A percentile compares a stretch with the other conserved stretches of the same genome.
phyloP scores from a whole-genome alignment of 2,888 invertebrate species.

The Saturnia japonica region DNA sequence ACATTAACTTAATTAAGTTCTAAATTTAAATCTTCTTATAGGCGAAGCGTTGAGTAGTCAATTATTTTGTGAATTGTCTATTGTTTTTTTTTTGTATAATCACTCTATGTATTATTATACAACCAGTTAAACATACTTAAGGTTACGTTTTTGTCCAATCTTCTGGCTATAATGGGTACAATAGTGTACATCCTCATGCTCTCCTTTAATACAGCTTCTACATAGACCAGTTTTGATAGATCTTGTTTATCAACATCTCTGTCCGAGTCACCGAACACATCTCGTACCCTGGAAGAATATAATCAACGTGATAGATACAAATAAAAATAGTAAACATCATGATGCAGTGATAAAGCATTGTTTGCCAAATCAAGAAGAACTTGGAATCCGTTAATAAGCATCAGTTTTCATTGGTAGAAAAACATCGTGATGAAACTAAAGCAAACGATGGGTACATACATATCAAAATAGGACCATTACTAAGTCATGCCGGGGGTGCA shows the following conservation, averaged over 20 bases:
- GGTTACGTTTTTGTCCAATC: constrained; percentile 44
- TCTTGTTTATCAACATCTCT: constrained; percentile 49
- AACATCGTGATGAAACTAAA: too few species aligned
- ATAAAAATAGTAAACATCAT: too few species aligned
- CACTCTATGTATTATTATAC: not conserved
- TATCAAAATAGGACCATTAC: too few species aligned
- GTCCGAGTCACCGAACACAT: constrained; percentile 42
- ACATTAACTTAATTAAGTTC: too few species aligned
- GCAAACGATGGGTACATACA: too few species aligned
- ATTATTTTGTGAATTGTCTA: not conserved
- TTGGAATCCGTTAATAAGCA: too few species aligned
- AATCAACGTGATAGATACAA: too few species aligned
- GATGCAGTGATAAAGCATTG: not conserved
- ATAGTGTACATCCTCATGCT: constrained; percentile 47
- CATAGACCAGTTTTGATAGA: constrained; percentile 44
- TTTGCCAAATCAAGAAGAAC: too few species aligned
- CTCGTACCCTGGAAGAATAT: constrained; percentile 29
- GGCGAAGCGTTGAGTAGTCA: not conserved
- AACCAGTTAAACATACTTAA: constrained; percentile 42
- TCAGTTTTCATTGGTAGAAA: too few species aligned
- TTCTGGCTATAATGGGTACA: constrained; percentile 43
- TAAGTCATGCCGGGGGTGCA: too few species aligned
- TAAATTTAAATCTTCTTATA: not conserved
- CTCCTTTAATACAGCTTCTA: constrained; percentile 55
- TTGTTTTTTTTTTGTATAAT: too few species aligned